phyloP scores from a whole-genome alignment of 2,888 invertebrate species.

The Cacoxenus indagator region DNA sequence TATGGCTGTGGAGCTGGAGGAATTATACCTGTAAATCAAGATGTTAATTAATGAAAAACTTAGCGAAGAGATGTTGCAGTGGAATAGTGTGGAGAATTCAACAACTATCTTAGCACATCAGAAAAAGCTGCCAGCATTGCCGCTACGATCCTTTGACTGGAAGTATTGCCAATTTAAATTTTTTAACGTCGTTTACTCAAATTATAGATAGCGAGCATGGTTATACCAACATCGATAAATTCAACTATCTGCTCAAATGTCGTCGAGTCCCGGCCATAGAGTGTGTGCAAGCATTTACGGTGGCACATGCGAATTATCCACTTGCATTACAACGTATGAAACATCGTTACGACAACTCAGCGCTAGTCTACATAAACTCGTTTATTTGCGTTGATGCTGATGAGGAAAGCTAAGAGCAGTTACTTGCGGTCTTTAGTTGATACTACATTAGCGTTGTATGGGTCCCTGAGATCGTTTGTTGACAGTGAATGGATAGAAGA shows the following conservation, averaged over 20 bases:
- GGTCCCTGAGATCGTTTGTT: not conserved
- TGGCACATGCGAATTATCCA: slow-evolving; percentile 11
- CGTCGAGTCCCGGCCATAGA: not conserved
- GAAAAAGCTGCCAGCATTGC: not conserved
- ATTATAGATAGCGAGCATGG: not conserved
- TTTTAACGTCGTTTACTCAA: slow-evolving; percentile 10
- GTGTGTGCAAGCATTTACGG: slow-evolving; percentile 16
- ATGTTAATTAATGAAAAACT: not conserved
- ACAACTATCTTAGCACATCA: not conserved
- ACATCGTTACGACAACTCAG: slow-evolving; percentile 14
- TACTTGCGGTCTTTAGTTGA: not conserved
- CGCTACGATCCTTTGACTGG: slow-evolving; percentile 7
- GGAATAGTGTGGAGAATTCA: not conserved
- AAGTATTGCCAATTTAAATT: slow-evolving; percentile 18
- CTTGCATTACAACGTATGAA: slow-evolving; percentile 10
- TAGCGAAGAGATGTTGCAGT: not conserved
- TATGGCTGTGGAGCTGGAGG: no score
- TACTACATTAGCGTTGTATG: slow-evolving; percentile 15
- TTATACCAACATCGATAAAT: slow-evolving; percentile 23
- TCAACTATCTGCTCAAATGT: slow-evolving; percentile 16
- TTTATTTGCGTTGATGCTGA: not conserved
- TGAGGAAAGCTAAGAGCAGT: not conserved
- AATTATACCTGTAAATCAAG: no score
- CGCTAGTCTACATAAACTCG: slow-evolving; percentile 20
- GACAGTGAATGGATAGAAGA: not conserved